phyloP scores from a whole-genome alignment of 2,797 vertebrate species.

The Iguana delicatissima region DNA sequence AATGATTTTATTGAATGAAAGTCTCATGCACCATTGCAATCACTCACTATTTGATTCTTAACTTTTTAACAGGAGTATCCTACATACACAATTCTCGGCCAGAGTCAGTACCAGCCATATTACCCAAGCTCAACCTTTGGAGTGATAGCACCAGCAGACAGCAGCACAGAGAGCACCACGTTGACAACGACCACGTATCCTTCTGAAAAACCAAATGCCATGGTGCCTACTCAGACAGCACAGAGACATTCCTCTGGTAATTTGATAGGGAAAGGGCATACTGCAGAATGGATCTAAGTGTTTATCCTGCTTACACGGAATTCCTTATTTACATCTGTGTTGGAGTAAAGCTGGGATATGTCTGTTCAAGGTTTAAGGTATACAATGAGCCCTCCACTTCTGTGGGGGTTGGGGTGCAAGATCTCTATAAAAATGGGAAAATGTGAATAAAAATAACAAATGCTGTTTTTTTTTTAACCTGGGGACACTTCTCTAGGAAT shows the following conservation, averaged over 20 bases:
- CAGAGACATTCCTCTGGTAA: conserved; percentile 88
- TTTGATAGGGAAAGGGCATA: neutral
- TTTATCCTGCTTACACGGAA: neutral
- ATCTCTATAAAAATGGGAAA: no score
- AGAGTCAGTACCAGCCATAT: conserved; percentile 92
- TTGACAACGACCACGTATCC: conserved; percentile 82
- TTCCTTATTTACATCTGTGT: neutral
- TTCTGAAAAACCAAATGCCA: conserved; percentile 71
- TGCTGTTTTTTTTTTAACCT: no score
- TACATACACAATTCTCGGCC: conserved; percentile 92
- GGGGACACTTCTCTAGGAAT: no score
- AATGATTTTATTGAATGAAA: no score
- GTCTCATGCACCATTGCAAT: no score
- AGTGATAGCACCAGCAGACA: conserved; percentile 84
- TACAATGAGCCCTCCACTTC: neutral
- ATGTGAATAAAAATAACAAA: no score
- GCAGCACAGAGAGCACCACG: conserved; percentile 76
- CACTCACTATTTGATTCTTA: conserved; percentile 31
- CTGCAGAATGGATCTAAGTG: conserved; percentile 1
- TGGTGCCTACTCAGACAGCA: conserved; percentile 67
- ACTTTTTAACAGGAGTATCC: conserved; percentile 87
- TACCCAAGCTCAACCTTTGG: conserved; percentile 90
- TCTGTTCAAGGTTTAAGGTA: neutral
- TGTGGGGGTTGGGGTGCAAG: no score
- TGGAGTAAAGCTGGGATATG: no score